A percentile compares a stretch with the other conserved stretches of the same genome.
Evolutionary conservation across 2,888 invertebrate species (phyloP).

Genomic region (Sabatieria punctata): DNA sequence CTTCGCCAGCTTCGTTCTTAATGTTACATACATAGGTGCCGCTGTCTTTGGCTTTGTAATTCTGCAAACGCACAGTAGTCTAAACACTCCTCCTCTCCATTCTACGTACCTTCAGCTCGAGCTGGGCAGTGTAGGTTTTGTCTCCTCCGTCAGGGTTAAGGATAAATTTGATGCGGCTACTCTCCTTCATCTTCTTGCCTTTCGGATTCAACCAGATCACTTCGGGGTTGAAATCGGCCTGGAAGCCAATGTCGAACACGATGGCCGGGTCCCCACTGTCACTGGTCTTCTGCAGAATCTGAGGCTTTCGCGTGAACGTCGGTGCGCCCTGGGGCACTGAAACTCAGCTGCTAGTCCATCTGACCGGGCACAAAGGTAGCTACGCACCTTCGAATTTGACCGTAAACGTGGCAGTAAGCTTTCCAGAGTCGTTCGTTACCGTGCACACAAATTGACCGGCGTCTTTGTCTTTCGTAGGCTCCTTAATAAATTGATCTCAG

Average conservation of each 20-base stretch:
- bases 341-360: not conserved
- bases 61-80: slow-evolving; percentile 16
- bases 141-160: slow-evolving; percentile 19
- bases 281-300: slow-evolving; percentile 31
- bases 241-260: slow-evolving; percentile 32
- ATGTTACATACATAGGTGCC: slow-evolving; percentile 96
- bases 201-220: slow-evolving; percentile 30
- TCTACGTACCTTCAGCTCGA: slow-evolving; percentile 25
- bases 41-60: slow-evolving; percentile 32
- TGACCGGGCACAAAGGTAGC: not conserved
- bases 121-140: slow-evolving; percentile 25
- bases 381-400: slow-evolving; percentile 29
- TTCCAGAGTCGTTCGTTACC: slow-evolving; percentile 31
- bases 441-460: slow-evolving; percentile 32
- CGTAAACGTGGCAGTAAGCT: slow-evolving; percentile 31
- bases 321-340: slow-evolving; percentile 30
- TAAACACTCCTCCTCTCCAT: not conserved
- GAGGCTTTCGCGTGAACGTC: slow-evolving; percentile 31
- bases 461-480: slow-evolving; percentile 62
- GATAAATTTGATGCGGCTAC: slow-evolving; percentile 29
- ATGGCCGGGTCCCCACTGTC: slow-evolving; percentile 31
- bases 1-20: slow-evolving; percentile 85
- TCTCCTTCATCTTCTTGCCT: slow-evolving; percentile 33
- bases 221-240: slow-evolving; percentile 29
- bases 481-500: slow-evolving; percentile 45